Evolutionary conservation across 2,113 vertebrate species (phyloP).

Genomic region (Ginglymostoma cirratum): DNA sequence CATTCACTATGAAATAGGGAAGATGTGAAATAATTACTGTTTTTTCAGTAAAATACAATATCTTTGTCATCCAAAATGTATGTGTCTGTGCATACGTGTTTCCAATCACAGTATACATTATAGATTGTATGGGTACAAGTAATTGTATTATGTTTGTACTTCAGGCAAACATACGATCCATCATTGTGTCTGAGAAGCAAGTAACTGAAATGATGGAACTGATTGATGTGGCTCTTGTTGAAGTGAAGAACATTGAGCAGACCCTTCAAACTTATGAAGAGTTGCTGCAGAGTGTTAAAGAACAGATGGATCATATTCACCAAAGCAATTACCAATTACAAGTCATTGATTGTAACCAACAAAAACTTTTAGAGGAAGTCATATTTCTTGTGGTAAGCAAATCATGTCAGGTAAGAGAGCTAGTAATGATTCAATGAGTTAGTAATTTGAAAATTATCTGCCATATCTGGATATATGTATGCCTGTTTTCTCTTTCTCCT

Average conservation of each 20-base stretch:
- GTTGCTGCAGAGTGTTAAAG: constrained; percentile 44
- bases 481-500: background rate
- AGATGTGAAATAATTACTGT: background rate
- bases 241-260: constrained; percentile 45
- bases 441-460: background rate
- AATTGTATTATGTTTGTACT: background rate
- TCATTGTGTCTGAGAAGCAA: constrained; percentile 44
- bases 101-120: background rate
- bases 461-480: background rate
- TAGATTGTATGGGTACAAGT: background rate
- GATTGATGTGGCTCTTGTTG: constrained; percentile 42
- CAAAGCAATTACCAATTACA: constrained; percentile 42
- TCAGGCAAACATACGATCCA: constrained; percentile 44
- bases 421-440: background rate
- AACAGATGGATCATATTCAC: constrained; percentile 49
- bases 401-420: background rate
- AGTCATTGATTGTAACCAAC: constrained; percentile 34
- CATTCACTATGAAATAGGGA: background rate
- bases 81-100: background rate
- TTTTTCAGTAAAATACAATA: background rate
- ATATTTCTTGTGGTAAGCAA: constrained; percentile 44
- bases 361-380: constrained; percentile 43
- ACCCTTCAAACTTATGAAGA: constrained; percentile 39
- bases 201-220: constrained; percentile 41
- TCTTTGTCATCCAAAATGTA: background rate